These are phyloP conservation scores for Pseudococcus longispinus DNA, from an alignment of 2,888 invertebrate species.

Conservation along the genomic window DNA sequence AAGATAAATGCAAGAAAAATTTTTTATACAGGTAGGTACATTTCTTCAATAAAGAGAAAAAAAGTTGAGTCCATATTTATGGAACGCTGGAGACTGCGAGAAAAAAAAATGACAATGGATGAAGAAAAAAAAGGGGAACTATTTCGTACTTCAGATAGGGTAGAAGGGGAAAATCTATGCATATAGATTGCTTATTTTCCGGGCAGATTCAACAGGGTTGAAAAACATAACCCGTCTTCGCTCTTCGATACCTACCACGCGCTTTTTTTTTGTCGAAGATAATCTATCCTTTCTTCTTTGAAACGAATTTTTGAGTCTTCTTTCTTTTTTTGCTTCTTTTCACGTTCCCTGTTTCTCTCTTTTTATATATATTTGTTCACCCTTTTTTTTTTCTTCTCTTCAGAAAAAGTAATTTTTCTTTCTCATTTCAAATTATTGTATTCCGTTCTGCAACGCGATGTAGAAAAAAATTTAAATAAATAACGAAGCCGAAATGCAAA, in stretches of 20 bases:
- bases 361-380: conserved; percentile 28
- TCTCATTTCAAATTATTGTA: conserved; percentile 54
- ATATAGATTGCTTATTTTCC: conserved; percentile 58
- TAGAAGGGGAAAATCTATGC: conserved; percentile 56
- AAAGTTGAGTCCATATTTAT: conserved; percentile 52
- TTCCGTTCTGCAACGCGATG: conserved; percentile 18
- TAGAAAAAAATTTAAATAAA: conserved; percentile 43
- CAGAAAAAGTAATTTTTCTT: conserved; percentile 49
- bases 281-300: conserved; percentile 49
- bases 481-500: conserved; percentile 12
- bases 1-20: conserved; percentile 38
- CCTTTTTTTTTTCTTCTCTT: background rate
- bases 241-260: conserved; percentile 46
- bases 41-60: conserved; percentile 36
- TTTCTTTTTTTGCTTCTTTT: conserved; percentile 45
- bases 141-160: conserved; percentile 50
- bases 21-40: conserved; percentile 24
- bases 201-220: conserved; percentile 57
- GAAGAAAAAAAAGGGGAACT: conserved; percentile 53
- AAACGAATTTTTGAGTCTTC: conserved; percentile 46
- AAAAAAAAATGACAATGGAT: conserved; percentile 54
- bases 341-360: conserved; percentile 29
- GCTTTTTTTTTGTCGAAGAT: conserved; percentile 46
- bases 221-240: conserved; percentile 36
- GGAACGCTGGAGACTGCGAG: conserved; percentile 51